Base-by-base conservation (phyloP, 2,113 vertebrate genomes). In the Amblyopsis rosae region DNA sequence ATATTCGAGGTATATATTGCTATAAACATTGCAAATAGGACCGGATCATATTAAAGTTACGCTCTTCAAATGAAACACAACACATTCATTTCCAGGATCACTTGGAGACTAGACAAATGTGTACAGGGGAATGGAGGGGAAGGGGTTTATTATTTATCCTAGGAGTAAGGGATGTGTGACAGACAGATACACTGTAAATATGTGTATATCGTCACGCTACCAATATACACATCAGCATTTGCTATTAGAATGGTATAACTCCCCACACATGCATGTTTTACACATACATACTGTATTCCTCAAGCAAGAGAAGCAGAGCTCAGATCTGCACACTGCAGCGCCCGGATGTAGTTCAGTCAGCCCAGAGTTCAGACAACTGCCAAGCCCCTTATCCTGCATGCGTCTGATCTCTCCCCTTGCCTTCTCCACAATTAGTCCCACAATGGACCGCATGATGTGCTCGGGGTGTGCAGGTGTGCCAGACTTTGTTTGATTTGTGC, bases 351-450 rank as follows among this genome's bases (percentile, higher is more conserved):
- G 80, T 69, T 75, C 69, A 73, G 48, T 72, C 82, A 73, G 71
- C 79, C 79, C 65, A 82, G 73, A 70, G 69, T 70, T 71, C 70
- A 77, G 65, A 83, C 76, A 85, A 86, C 72, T 84, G 82, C 75
- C 49, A 74, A 86, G 77, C 71, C 73, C 76, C 19, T 77, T 71
- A 81, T 70, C 54, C 53, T 59, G 71, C 68, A 64, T 79, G 75
- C 74, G 79, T 82, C 84, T 84, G 76, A 86, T 80, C 80, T 83
- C 76, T 81, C 58, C 75, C 10, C n/a, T 47, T 11, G 35, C 47
- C 69, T 83, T 84, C 82, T 79, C 76, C 72, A 87, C 81, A 80
- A 87, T 87, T 84, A 85, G 74, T 74, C 81, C 76, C 69, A 73
- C 60, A 15, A 82, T 64, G 75, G 70, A 82, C 59, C 1, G 17